Evolutionary conservation across 1,140 invertebrate species (phyloP).

Genomic region (Aphelenchoides fujianensis): DNA sequence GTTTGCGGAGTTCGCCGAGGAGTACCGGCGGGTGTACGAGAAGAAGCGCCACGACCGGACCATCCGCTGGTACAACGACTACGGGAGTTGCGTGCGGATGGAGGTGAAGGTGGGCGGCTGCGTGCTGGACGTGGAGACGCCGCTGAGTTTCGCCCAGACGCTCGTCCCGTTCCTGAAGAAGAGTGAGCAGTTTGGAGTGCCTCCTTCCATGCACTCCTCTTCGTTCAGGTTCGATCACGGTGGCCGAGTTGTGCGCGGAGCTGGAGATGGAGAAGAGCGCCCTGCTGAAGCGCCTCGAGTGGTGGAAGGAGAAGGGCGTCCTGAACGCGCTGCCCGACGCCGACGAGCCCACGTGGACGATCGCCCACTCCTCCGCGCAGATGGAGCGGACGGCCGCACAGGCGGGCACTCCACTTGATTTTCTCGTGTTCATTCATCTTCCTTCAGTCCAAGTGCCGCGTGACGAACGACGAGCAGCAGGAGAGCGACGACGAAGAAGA

Average conservation of each 20-base stretch:
- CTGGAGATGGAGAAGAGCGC: slow-evolving; percentile 69
- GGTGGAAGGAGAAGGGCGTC: slow-evolving; percentile 66
- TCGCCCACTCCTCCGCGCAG: slow-evolving; percentile 69
- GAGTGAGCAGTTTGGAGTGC: slow-evolving; percentile 66
- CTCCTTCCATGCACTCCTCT: too few species aligned
- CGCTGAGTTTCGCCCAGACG: slow-evolving; percentile 87
- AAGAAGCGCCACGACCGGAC: slow-evolving; percentile 83
- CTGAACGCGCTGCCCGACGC: not conserved
- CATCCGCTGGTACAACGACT: slow-evolving; percentile 72
- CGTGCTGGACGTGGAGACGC: slow-evolving; percentile 81
- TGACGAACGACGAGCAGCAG: slow-evolving; percentile 78
- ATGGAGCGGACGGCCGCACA: not conserved
- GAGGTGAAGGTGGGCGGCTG: slow-evolving; percentile 83
- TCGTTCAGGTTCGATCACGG: slow-evolving; percentile 36
- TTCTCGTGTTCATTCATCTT: too few species aligned
- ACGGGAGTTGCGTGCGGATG: slow-evolving; percentile 64
- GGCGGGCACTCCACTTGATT: too few species aligned
- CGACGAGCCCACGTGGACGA: slow-evolving; percentile 63
- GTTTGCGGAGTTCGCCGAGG: slow-evolving; percentile 77
- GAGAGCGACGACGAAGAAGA: slow-evolving; percentile 63
- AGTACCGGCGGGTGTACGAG: slow-evolving; percentile 86
- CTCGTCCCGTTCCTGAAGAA: slow-evolving; percentile 90
- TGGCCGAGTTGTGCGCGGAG: slow-evolving; percentile 24
- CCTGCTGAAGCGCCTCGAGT: slow-evolving; percentile 78
- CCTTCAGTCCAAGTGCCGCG: too few species aligned